Conservation (phyloP, 2,113 vertebrate species). For the Thalassarche chlororhynchos region DNA sequence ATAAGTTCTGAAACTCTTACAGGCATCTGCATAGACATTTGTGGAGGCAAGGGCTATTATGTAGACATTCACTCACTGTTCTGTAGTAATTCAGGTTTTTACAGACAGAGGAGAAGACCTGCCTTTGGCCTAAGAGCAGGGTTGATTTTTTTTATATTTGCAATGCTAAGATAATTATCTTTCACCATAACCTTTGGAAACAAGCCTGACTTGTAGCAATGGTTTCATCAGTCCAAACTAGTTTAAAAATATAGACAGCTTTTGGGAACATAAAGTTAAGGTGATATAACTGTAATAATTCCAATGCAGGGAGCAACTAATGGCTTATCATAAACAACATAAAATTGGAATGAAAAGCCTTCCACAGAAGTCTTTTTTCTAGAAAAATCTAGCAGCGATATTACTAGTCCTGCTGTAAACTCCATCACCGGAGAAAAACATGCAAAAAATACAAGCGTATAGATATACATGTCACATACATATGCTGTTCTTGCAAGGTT, state of each 20-base stretch:
- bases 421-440: not conserved
- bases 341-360: not conserved
- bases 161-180: not conserved
- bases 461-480: not conserved
- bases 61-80: not conserved
- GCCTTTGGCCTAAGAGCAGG: not conserved
- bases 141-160: not conserved
- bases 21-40: not conserved
- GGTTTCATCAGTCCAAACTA: not conserved
- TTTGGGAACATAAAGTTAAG: not conserved
- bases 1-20: not conserved
- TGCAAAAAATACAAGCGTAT: not conserved
- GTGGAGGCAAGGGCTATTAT: not conserved
- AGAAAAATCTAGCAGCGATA: not conserved
- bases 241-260: not conserved
- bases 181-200: not conserved
- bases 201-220: not conserved
- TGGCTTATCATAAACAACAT: not conserved
- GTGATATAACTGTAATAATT: not conserved
- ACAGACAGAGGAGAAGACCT: not conserved
- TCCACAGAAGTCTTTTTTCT: not conserved
- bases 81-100: not conserved
- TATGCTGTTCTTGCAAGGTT: not conserved
- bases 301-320: not conserved
- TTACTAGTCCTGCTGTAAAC: not conserved